Base-by-base conservation (phyloP, 1,140 invertebrate species). In the Mactra quadrangularis region DNA sequence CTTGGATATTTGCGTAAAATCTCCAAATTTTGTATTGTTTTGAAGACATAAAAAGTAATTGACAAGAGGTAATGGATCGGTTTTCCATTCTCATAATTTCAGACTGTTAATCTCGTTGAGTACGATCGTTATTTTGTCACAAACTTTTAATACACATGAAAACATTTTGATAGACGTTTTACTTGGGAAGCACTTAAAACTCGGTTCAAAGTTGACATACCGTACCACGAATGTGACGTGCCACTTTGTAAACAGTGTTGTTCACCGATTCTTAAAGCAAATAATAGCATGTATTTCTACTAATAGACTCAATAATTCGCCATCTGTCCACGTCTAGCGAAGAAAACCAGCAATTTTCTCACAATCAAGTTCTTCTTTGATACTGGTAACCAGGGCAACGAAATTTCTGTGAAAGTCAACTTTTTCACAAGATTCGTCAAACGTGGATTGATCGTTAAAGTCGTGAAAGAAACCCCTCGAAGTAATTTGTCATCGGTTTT, bases 181-280 rank as follows among this genome's bases (percentile, higher is more conserved):
- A 41, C 6, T 15, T 6, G 38, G 15, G 38, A 41, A 41, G 22
- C 41, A 11, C 31, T 33, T 15, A 31, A 50, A 15, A 19, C 11
- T 68, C 22, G 27, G 45, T n/a, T 41, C 27, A 50, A 31, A 35
- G 45, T 9, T 27, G 25, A 52, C 25, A 19, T 15, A 7, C 64
- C 45, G 7, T 47, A 68, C 64, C 64, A 68, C n/a, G 22, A 50
- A 68, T 50, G 47, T 68, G 64, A 68, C 64, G 47, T n/a, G 9
- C 64, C 64, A 68, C 64, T 68, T 68, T 68, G 64, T 68, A 68
- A n/a, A 41, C 38, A 3, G 45, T 68, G 64, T 41, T 47, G 45
- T 68, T 68, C 41, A 35, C 25, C 41, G 47, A 47, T 68, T 68
- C 64, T 50, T 68, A 17, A 50, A 68, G 64, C 64, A 68, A 68